phyloP scores from a whole-genome alignment of 2,113 vertebrate species.

The Daubentonia madagascariensis region DNA sequence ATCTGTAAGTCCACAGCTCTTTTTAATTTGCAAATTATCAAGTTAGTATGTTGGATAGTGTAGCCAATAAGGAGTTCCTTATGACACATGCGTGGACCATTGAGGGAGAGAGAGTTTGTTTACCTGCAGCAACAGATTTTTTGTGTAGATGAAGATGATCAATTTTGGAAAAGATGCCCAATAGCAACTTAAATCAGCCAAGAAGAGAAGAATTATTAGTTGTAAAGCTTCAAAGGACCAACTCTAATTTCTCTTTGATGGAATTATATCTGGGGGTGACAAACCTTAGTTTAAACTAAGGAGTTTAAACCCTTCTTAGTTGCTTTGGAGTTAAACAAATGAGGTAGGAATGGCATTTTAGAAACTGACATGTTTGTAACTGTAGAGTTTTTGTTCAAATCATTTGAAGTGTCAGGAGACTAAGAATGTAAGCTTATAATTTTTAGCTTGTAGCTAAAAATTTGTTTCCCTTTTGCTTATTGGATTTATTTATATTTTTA shows the following conservation, averaged over 20 bases:
- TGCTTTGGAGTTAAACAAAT: not conserved
- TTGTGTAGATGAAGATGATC: not conserved
- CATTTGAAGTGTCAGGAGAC: not conserved
- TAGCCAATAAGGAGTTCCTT: not conserved
- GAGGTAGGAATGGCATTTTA: not conserved
- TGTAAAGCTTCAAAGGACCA: not conserved
- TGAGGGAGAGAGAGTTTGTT: not conserved
- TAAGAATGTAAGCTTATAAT: not conserved
- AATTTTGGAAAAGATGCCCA: not conserved
- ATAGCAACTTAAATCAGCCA: not conserved
- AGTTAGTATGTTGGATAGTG: not conserved
- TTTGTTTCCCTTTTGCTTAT: not conserved
- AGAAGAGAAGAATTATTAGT: not conserved
- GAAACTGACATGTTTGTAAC: not conserved
- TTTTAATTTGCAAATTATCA: not conserved
- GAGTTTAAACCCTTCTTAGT: not conserved
- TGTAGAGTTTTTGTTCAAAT: not conserved
- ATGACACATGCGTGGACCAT: not conserved
- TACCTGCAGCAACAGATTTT: not conserved
- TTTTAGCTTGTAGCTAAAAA: not conserved
- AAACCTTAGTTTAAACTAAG: no score
- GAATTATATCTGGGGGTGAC: not conserved
- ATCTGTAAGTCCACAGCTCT: not conserved
- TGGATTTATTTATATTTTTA: not conserved
- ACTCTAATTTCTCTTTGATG: not conserved